Conservation (phyloP, 2,888 invertebrate genomes). For the Brachypterus glaber region DNA sequence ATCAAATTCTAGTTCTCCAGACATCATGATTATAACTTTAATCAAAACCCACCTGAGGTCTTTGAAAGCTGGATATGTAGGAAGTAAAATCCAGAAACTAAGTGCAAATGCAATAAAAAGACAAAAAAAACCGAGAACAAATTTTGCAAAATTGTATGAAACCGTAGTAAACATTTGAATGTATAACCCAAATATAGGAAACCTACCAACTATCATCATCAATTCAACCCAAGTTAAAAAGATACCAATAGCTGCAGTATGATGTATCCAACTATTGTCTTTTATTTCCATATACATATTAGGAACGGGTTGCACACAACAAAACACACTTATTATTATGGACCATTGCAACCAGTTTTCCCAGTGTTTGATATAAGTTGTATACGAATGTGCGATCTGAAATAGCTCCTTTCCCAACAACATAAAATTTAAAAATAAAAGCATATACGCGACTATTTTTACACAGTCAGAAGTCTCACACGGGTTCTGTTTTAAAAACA, state of each 20-base stretch:
- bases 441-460: slow-evolving; percentile 45
- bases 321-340: slow-evolving; percentile 61
- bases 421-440: slow-evolving; percentile 54
- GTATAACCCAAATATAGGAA: slow-evolving; percentile 77
- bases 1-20: slow-evolving; percentile 76
- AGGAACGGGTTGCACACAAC: slow-evolving; percentile 48
- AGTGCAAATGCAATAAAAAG: slow-evolving; percentile 71
- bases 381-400: slow-evolving; percentile 62
- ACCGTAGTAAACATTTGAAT: slow-evolving; percentile 84
- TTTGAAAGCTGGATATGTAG: slow-evolving; percentile 62
- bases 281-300: slow-evolving; percentile 27
- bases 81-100: slow-evolving; percentile 73
- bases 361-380: slow-evolving; percentile 67
- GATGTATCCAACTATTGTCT: slow-evolving; percentile 61
- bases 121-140: slow-evolving; percentile 70
- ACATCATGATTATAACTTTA: slow-evolving; percentile 83
- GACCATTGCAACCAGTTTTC: slow-evolving; percentile 79
- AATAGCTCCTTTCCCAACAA: slow-evolving; percentile 66
- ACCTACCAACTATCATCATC: slow-evolving; percentile 77
- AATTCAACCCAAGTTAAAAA: slow-evolving; percentile 74
- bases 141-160: slow-evolving; percentile 72
- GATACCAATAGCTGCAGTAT: slow-evolving; percentile 68
- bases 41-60: slow-evolving; percentile 55
- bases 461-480: slow-evolving; percentile 17
- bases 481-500: slow-evolving; percentile 45